Conservation (phyloP, 92 coral and sea anemone species). For the Zoanthus sansibaricus region DNA sequence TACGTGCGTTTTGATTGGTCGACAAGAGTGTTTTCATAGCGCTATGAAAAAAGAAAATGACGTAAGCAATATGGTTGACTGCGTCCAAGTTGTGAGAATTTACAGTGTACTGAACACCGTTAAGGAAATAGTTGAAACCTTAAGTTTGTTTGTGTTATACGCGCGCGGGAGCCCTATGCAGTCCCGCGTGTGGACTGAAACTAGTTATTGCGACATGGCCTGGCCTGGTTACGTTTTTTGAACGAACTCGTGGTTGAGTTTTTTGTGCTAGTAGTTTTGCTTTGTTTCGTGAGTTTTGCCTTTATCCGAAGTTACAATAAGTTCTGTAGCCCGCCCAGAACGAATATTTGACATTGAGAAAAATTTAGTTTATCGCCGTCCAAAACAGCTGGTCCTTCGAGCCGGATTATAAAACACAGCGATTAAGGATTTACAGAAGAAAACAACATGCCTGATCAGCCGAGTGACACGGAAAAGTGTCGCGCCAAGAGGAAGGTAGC, state of each 20-base stretch:
- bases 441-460: conserved; percentile 28
- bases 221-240: conserved; percentile 1
- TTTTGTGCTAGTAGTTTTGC: conserved; percentile 8
- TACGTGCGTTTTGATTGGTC: too few relatives aligned
- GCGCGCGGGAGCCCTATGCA: too few relatives aligned
- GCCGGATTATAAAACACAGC: conserved; percentile 7
- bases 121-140: neutral
- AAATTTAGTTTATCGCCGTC: conserved; percentile 4
- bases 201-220: too few relatives aligned
- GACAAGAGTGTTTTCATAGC: too few relatives aligned
- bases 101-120: neutral
- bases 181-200: too few relatives aligned
- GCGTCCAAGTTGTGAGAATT: too few relatives aligned
- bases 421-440: conserved; percentile 18
- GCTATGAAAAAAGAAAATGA: too few relatives aligned
- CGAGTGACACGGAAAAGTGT: conserved; percentile 21
- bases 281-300: conserved; percentile 1
- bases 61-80: too few relatives aligned
- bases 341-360: neutral
- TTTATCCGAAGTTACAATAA: neutral
- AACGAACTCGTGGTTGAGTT: neutral
- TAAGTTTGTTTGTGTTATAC: neutral
- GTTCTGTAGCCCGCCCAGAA: conserved; percentile 23
- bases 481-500: conserved; percentile 40
- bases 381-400: conserved; percentile 23